These are phyloP conservation scores for Beroe forskalii DNA, from an alignment of 37 sponge, comb jelly and placozoan genomes.

Conservation along the genomic window DNA sequence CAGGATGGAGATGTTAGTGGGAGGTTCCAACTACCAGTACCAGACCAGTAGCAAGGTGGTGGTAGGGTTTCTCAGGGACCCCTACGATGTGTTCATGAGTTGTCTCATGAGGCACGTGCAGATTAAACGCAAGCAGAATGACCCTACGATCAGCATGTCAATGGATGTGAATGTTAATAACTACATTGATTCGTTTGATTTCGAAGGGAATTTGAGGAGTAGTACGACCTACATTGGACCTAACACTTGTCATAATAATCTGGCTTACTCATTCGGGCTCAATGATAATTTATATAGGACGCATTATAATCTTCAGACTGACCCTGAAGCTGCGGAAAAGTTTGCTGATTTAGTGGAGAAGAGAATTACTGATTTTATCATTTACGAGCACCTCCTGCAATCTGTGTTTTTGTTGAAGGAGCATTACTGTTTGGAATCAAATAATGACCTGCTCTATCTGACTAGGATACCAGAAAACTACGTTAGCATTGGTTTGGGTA, in stretches of 20 bases:
- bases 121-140: not conserved
- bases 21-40: not conserved
- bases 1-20: not conserved
- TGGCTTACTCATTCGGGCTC: conserved; percentile 12
- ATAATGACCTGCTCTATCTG: conserved; percentile 2
- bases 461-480: not conserved
- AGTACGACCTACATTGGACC: not conserved
- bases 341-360: conserved; percentile 27
- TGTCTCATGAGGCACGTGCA: not conserved
- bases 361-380: not conserved
- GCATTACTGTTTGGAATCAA: conserved; percentile 25
- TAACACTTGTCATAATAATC: not conserved
- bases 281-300: not conserved
- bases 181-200: not conserved
- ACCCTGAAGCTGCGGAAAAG: conserved; percentile 13
- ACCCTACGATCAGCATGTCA: not conserved
- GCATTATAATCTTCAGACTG: conserved; percentile 1
- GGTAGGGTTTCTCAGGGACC: conserved; percentile 30
- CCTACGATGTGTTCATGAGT: conserved; percentile 14
- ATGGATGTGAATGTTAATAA: conserved; percentile 2
- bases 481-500: conserved; percentile 38
- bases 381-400: conserved; percentile 9
- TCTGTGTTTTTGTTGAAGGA: conserved; percentile 27
- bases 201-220: not conserved
- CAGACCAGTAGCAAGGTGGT: not conserved